phyloP scores from a whole-genome alignment of 2,888 invertebrate genomes.

The Thumatha senex region DNA sequence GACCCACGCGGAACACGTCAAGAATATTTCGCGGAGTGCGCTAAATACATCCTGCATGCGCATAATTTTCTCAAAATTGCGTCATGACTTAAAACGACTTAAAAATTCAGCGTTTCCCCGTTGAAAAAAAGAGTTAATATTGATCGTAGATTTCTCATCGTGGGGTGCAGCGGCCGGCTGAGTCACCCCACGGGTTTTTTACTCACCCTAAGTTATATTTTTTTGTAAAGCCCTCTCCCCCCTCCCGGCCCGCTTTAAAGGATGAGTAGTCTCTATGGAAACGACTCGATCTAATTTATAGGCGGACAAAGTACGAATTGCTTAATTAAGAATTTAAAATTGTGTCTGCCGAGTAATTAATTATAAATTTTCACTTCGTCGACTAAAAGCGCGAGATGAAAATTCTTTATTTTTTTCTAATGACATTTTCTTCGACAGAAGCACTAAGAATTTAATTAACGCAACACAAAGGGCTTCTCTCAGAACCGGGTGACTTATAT shows the following conservation, averaged over 20 bases:
- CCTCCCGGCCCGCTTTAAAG: conserved; percentile 80
- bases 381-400: conserved; percentile 52
- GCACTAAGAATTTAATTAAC: conserved; percentile 69
- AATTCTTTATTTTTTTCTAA: conserved; percentile 49
- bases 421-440: conserved; percentile 45
- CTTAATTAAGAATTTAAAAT: conserved; percentile 84
- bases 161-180: conserved; percentile 84
- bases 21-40: conserved; percentile 29
- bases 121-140: conserved; percentile 84
- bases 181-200: conserved; percentile 84
- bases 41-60: conserved; percentile 47
- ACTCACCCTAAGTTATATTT: conserved; percentile 85
- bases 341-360: conserved; percentile 80
- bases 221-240: conserved; percentile 76
- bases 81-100: conserved; percentile 69
- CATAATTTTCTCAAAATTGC: conserved; percentile 47
- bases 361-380: conserved; percentile 71
- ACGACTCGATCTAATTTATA: conserved; percentile 84
- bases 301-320: conserved; percentile 83
- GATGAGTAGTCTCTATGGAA: conserved; percentile 84
- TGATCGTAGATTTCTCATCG: conserved; percentile 83
- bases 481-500: conserved; percentile 28
- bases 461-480: conserved; percentile 42
- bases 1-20: conserved; percentile 22
- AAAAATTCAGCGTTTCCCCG: conserved; percentile 79